Base-by-base conservation (phyloP, 2,888 invertebrate genomes). In the Cremastinae sp. region DNA sequence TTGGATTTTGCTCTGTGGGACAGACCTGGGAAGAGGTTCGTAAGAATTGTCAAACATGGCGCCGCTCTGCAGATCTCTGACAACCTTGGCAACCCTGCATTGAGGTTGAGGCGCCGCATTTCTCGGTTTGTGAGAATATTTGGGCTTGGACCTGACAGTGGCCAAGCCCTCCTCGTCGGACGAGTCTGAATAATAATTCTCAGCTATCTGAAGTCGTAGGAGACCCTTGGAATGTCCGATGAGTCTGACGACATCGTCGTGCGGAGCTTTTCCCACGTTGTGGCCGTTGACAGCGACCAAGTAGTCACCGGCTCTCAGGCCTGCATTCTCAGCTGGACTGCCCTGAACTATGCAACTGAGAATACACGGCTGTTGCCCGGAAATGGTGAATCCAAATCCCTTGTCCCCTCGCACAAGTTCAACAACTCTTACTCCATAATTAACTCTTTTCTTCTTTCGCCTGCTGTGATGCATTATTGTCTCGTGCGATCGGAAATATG, bases 351-450 rank as follows among this genome's bases (percentile, higher is more conserved):
- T 98, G 84, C 97, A 97, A 62, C 97, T 97, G 72, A 98, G 92
- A 78, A 98, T 96, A 88, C 98, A 98, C 0, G 98, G 98, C 86
- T 97, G 95, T 89, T 98, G 98, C 1, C 98, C 98, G 1, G 98
- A 97, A 86, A 98, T 98, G 18, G 98, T 98, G 88, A 98, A 98
- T n/a, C 98, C 98, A 88, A 97, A 98, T 7, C 98, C 98, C 84
- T 95, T 96, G 75, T 93, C 92, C 1, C 98, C 97, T 78, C 98
- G 92, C 7, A 94, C 92, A 47, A 98, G 94, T 85, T 98, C 96
- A 66, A 98, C 95, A 37, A 95, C 94, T 79, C 96, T 93, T 78
- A 96, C 94, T 41, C 95, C 94, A 86, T 94, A 94, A 84, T 94
- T 93, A 16, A 93, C 93, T 61, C 94, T 91, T 90, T 94, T 94